Evolutionary conservation across 2,888 invertebrate genomes (phyloP), one percentile per base, ranked within the genome.

Genomic region (Cryptosula pallasiana): DNA sequence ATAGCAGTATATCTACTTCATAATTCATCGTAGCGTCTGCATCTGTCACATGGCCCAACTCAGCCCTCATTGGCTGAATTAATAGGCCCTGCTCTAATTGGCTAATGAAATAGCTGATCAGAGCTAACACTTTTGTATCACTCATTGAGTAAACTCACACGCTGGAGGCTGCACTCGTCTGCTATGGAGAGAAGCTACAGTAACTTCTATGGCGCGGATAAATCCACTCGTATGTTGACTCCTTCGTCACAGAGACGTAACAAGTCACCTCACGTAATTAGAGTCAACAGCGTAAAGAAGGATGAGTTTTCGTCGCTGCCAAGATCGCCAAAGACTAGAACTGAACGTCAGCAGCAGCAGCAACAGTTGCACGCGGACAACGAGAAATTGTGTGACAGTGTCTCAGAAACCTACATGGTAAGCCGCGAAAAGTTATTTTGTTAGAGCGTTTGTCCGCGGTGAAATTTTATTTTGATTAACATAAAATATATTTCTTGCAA

Each of bases 321-420:
- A 13, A 20, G 63, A 5, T 63, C 63, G 13, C 63, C 63, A 9
- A 63, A 63, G 32, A 32, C 25, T 32, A 2, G n/a, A 27, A 2
- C 29, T 3, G 63, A 63, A 9, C 63, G 63, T 13, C 63, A 63
- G 63, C 63, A 63, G 32, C 63, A 63, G 32, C 32, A 13, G 9
- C 34, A 32, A 32, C 63, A 63, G 34, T 32, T 63, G 32, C 63
- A 81, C 71, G 78, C 78, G 0, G 80, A 81, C 69, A 78, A 78
- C 73, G 81, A 81, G 72, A 78, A 78, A 55, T 76, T 81, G 5
- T 80, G 79, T 75, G 81, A 81, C 72, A 78, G 76, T 73, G 71
- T 74, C 20, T 71, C 75, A 1, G 79, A 80, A 69, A 77, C 77
- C 45, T 78, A 78, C 74, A 78, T 80, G 79, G 80, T 80, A 76